Evolutionary conservation across 2,797 vertebrate genomes (phyloP), one percentile per base, ranked within the genome.

Genomic region (Chromobotia macracanthus): DNA sequence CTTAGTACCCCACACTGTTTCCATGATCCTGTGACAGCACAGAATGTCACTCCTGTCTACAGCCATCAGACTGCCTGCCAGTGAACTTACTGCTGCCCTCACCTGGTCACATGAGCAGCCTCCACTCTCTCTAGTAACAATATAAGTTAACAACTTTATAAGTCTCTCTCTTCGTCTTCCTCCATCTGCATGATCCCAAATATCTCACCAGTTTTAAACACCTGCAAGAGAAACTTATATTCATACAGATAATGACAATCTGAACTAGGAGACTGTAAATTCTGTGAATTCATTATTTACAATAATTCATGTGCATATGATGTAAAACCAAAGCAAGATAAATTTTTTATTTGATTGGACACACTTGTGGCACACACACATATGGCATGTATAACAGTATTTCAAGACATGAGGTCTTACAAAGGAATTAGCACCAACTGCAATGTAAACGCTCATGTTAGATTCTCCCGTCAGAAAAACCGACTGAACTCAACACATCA

Each of bases 201-300:
- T 81, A 95, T 92, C 3, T 98, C 95, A 0, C 97, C 97, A 0
- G 97, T 97, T 87, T 99, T 97, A 74, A 96, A 98, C 0, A 98
- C 87, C 97, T 99, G 48, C 3, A 13, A 10, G 1, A 72, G 7
- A 75, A 38, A 68, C 31, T 2, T 38, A 38, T 38, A 2, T 9
- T 38, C 5, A 38, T 38, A 9, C 38, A 38, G 38, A 6, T 38
- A 38, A 38, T 38, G 6, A 9, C 6, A 9, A 38, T 9, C 5
- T 38, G 5, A 38, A 38, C 38, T 38, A 38, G 38, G 38, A 38
- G 5, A 38, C 38, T 7, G 38, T 38, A 3, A 38, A 38, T 5
- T 38, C 38, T 38, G 35, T 38, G 35, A 38, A 38, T 38, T 38
- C 35, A 38, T 38, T 38, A 38, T 38, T 38, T 38, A 38, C 3